Evolutionary conservation across 2,888 invertebrate species (phyloP), one percentile per base, ranked within the genome.

Genomic region (Epistrophella euchroma): DNA sequence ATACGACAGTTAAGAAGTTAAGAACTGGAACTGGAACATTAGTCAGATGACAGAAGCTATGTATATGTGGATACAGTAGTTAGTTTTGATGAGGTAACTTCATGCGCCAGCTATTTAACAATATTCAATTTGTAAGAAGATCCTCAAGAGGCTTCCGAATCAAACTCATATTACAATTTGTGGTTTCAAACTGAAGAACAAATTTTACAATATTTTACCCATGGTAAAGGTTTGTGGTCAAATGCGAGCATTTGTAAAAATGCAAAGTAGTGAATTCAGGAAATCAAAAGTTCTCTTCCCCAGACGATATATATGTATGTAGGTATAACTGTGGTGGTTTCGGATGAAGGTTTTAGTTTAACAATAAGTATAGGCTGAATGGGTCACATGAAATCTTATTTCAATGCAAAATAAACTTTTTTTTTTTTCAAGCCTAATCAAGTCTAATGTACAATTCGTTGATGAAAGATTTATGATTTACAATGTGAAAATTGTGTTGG

Each of bases 391-490:
- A 35, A 58, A 35, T 60, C 9, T 40, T 7, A 40, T 60, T 37
- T 17, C 22, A 22, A 40, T 15, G 3, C 56, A 9, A 32, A 25
- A 32, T 55, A 2, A 55, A 28, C 28, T 28, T 32, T 13, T 25
- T 25, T 25, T 55, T 17, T 17, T 35, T 13, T 13, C 7, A 60
- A 37, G 7, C 60, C 22, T 52, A 58, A 60, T 60, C 37, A 60
- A 60, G 5, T 45, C 5, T 13, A 17, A 45, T 64, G 7, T 64
- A 64, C n/a, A n/a, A n/a, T 45, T 45, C 28, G 17, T 28, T 64
- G 72, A 15, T 66, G 73, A 74, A 74, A 80, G 74, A 64, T 64
- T 64, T 64, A 68, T 74, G n/a, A 74, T 80, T 80, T 60, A 68
- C 68, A 40, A 58, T 74, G 74, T 52, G 80, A 74, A 80, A 80